A percentile compares a stretch with the other conserved stretches of the same genome.
phyloP scores from a whole-genome alignment of 2,113 vertebrate species.

The Formicarius rufipectus region DNA sequence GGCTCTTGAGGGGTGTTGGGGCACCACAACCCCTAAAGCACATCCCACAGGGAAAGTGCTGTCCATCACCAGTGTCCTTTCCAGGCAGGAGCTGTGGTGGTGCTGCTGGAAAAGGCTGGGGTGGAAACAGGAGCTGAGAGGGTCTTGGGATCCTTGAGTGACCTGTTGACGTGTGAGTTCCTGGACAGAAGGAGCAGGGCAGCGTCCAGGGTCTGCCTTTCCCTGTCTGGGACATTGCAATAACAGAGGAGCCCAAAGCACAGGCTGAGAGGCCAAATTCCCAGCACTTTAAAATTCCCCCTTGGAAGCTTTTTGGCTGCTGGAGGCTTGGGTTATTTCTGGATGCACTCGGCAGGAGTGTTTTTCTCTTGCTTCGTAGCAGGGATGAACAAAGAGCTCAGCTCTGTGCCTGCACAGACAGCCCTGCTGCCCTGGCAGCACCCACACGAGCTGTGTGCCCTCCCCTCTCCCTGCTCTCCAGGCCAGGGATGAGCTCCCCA shows the following conservation, averaged over 20 bases:
- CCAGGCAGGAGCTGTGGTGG: neutral
- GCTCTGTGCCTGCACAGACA: neutral
- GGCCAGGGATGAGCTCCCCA: neutral
- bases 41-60: neutral
- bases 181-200: neutral
- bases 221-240: neutral
- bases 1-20: neutral
- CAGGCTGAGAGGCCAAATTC: conserved; percentile 54
- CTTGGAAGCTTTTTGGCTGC: conserved; percentile 63
- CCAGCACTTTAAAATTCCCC: conserved; percentile 52
- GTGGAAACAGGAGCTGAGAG: neutral
- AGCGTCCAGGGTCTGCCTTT: neutral
- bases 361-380: conserved; percentile 10
- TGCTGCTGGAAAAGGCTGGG: neutral
- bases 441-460: neutral
- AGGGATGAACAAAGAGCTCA: conserved; percentile 26
- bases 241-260: neutral
- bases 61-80: neutral
- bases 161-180: neutral
- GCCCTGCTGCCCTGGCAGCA: neutral
- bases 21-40: neutral
- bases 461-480: neutral
- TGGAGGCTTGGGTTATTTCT: conserved; percentile 56
- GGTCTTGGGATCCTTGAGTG: neutral
- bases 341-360: conserved; percentile 19